A percentile compares a stretch with the other conserved stretches of the same genome.
These are phyloP conservation scores for Sialis lutaria DNA, from an alignment of 2,888 invertebrate species.

Conservation along the genomic window DNA sequence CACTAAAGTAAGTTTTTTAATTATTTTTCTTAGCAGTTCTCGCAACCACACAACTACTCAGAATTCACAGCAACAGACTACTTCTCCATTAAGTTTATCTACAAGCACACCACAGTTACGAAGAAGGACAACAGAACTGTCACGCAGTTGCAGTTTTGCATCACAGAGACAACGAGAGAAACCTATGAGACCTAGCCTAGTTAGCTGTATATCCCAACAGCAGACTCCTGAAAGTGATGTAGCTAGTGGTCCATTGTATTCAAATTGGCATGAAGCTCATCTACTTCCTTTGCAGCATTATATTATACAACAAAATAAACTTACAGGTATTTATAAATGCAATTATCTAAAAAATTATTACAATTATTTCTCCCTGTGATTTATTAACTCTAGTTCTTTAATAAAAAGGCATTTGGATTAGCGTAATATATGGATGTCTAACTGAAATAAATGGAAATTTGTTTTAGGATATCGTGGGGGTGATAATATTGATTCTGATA, in stretches of 20 bases:
- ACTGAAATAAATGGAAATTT: not conserved
- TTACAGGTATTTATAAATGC: slow-evolving; percentile 32
- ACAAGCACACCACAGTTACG: slow-evolving; percentile 47
- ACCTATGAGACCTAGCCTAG: slow-evolving; percentile 19
- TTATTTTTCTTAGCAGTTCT: slow-evolving; percentile 3
- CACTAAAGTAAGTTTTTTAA: not conserved
- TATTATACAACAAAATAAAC: slow-evolving; percentile 69
- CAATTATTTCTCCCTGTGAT: not conserved
- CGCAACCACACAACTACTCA: slow-evolving; percentile 21
- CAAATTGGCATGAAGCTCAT: slow-evolving; percentile 62
- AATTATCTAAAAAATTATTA: not conserved
- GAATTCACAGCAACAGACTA: not conserved
- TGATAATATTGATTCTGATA: slow-evolving; percentile 52
- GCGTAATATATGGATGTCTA: too few species aligned
- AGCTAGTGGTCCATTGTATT: slow-evolving; percentile 35
- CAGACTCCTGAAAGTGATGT: slow-evolving; percentile 17
- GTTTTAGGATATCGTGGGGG: slow-evolving; percentile 36
- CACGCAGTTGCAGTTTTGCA: slow-evolving; percentile 39
- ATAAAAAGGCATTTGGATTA: too few species aligned
- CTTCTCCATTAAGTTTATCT: slow-evolving; percentile 25
- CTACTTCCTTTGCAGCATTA: slow-evolving; percentile 73
- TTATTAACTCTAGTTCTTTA: too few species aligned
- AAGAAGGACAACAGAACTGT: slow-evolving; percentile 29
- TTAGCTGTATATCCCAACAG: slow-evolving; percentile 19
- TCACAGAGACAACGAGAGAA: slow-evolving; percentile 23